Evolutionary conservation across 2,888 invertebrate genomes (phyloP), one percentile per base, ranked within the genome.

Genomic region (Aleiodes leptofemur): DNA sequence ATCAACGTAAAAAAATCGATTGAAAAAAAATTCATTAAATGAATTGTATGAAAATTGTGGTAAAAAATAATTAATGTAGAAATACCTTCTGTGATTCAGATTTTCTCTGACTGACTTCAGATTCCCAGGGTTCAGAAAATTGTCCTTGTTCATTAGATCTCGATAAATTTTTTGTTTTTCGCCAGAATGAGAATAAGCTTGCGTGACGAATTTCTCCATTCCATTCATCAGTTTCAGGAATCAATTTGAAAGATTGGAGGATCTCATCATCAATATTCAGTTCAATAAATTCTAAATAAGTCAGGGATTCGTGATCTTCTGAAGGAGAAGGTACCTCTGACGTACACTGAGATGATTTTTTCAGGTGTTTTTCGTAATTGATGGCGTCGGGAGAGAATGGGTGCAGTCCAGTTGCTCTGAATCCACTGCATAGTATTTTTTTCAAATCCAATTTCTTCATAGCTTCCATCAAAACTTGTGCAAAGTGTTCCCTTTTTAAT

Each of bases 401-500:
- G 13, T 34, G n/a, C 3, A 34, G 11, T 3, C n/a, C 59, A n/a
- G n/a, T 8, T n/a, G 31, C 11, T n/a, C 34, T 13, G n/a, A 74
- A 74, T 59, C 69, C 69, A 57, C 50, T 70, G 56, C 7, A 4
- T 4, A 69, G n/a, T 29, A 43, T 56, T 8, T 11, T 14, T 9
- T 13, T 4, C 9, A 2, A 11, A 31, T 70, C n/a, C 7, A 70
- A 13, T 7, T 13, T 29, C 0, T 81, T 76, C n/a, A 87, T 69
- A 55, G 79, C 80, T 74, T 75, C 43, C 82, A n/a, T 13, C 23
- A 86, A 74, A 16, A 85, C 13, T 38, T 77, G 80, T 48, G 83
- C 78, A 78, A 86, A 84, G 74, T 82, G 69, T 74, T 78, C 78
- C 76, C 81, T 81, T 56, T 77, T 82, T 9, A 75, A 29, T 16